phyloP scores from a whole-genome alignment of 2,888 invertebrate species.

The Lobophora halterata region DNA sequence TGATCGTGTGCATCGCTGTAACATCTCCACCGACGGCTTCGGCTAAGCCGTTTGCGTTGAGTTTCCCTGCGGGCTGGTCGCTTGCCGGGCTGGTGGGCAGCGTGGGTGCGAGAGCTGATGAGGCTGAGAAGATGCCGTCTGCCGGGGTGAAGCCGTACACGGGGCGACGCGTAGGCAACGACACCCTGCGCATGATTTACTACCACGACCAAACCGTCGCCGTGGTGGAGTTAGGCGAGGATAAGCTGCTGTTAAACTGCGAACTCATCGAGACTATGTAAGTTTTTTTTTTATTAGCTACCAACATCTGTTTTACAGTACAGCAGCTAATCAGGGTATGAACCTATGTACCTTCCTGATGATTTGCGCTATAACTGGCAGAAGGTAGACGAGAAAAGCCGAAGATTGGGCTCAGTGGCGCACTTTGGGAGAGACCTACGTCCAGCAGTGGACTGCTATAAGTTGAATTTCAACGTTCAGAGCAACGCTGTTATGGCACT shows the following conservation, averaged over 20 bases:
- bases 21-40: constrained; percentile 70
- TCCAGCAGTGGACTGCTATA: too few relatives aligned
- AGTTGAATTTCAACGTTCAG: too few relatives aligned
- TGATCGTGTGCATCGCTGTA: constrained; percentile 69
- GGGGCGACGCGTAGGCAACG: constrained; percentile 83
- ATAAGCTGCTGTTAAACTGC: constrained; percentile 86
- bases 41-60: constrained; percentile 72
- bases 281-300: constrained; percentile 65
- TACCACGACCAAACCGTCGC: constrained; percentile 91
- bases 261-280: constrained; percentile 93
- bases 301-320: too few relatives aligned
- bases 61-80: constrained; percentile 74
- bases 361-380: too few relatives aligned
- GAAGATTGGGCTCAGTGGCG: too few relatives aligned
- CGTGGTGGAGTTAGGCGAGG: constrained; percentile 87
- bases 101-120: constrained; percentile 60
- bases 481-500: too few relatives aligned
- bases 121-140: constrained; percentile 52
- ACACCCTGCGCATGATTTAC: constrained; percentile 88
- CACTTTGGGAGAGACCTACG: too few relatives aligned
- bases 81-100: constrained; percentile 67
- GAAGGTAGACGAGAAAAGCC: too few relatives aligned
- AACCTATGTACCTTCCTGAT: too few relatives aligned
- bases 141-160: constrained; percentile 82
- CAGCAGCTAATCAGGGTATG: too few relatives aligned